These are phyloP conservation scores for Lepidocyrtinus sp. DNA, from an alignment of 2,888 invertebrate species.

Conservation along the genomic window DNA sequence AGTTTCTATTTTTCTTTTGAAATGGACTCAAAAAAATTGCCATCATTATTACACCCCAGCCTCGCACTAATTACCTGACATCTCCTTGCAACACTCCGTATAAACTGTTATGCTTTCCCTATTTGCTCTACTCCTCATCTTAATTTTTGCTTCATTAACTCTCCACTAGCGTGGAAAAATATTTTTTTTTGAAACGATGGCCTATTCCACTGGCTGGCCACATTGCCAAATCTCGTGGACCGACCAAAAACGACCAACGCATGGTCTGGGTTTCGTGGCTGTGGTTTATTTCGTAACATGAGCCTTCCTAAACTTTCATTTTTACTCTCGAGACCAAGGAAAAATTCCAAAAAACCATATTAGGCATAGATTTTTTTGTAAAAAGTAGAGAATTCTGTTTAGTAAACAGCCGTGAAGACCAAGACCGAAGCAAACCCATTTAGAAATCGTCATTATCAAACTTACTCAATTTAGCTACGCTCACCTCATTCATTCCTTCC, in stretches of 20 bases:
- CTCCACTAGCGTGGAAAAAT: conserved; percentile 48
- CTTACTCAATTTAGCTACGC: conserved; percentile 19
- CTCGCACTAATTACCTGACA: neutral
- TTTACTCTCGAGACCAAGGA: neutral
- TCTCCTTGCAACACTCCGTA: neutral
- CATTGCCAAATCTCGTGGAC: conserved; percentile 8
- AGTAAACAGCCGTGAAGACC: neutral
- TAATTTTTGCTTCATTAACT: conserved; percentile 57
- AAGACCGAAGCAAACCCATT: neutral
- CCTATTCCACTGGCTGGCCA: neutral
- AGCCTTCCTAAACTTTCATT: neutral
- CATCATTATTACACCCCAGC: neutral
- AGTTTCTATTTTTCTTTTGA: neutral
- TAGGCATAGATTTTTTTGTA: no score
- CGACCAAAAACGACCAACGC: no score
- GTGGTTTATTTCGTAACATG: conserved; percentile 8
- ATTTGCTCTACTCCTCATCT: neutral
- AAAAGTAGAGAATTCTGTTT: neutral
- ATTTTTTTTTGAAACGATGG: conserved; percentile 26
- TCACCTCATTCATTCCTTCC: conserved; percentile 24
- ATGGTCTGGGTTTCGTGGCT: no score
- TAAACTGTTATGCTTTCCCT: neutral
- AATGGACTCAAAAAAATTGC: neutral
- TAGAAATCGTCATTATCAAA: conserved; percentile 2
- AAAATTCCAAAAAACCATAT: neutral